These are phyloP conservation scores for Coranthus polyacanthus DNA, from an alignment of 2,797 vertebrate species.

Conservation along the genomic window DNA sequence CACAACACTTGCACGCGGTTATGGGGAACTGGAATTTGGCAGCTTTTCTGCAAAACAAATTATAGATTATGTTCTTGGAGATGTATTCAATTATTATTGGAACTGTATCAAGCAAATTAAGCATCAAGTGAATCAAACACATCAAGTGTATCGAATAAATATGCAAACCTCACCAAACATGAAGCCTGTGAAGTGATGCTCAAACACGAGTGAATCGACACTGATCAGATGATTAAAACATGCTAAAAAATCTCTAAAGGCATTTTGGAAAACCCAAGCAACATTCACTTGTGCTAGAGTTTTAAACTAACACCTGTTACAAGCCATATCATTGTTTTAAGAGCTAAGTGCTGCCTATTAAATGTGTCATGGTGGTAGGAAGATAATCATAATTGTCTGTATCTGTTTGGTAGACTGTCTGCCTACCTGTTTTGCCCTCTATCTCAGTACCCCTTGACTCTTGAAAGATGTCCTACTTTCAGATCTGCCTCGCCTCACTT, in stretches of 20 bases:
- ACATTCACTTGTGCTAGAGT: conserved; percentile 3
- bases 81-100: conserved; percentile 26
- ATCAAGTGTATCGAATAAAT: conserved; percentile 4
- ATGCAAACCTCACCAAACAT: background rate
- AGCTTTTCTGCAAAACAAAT: conserved; percentile 23
- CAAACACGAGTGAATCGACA: background rate
- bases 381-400: conserved; percentile 17
- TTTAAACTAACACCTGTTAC: conserved; percentile 33
- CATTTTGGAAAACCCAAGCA: too few relatives aligned
- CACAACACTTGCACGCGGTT: background rate
- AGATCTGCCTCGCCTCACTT: conserved; percentile 55
- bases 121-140: conserved; percentile 25
- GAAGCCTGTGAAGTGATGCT: conserved; percentile 6
- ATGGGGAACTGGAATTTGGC: conserved; percentile 6
- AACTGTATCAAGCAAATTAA: conserved; percentile 25
- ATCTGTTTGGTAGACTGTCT: conserved; percentile 37
- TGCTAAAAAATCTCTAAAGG: too few relatives aligned
- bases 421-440: conserved; percentile 48
- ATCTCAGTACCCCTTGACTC: conserved; percentile 69
- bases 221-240: too few relatives aligned
- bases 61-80: conserved; percentile 22
- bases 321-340: background rate
- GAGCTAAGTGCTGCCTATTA: background rate
- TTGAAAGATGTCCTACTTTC: conserved; percentile 79
- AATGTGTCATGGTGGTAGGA: conserved; percentile 2